Evolutionary conservation across 2,797 vertebrate genomes (phyloP), one percentile per base, ranked within the genome.

Genomic region (Pipistrellus nathusii): DNA sequence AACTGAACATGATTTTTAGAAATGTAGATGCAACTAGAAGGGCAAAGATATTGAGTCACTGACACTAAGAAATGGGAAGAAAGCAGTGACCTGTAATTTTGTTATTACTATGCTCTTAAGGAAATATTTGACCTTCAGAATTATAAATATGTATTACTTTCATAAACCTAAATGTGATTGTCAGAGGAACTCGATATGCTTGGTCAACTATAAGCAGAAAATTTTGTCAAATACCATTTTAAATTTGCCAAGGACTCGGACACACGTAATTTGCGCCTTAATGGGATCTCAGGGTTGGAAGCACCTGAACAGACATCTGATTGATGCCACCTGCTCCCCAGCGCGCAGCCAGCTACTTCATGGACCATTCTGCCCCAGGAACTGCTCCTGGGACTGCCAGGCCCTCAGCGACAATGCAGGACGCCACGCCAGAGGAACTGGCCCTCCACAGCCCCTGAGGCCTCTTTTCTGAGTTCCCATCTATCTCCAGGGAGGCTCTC

Each of bases 21-120:
- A 92, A 89, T 4, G 27, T 23, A 48, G 68, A 64, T 13, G 25
- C 32, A 72, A 77, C 53, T 6, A 35, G 51, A 18, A 68, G 41
- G 57, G 27, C 14, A 41, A 55, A 51, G 64, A 77, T 51, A 64
- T 0, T 46, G 46, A 87, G 62, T 90, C 46, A 83, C 35, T 20
- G 30, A 87, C n/a, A 82, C 27, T 35, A 92, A 72, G 80, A 87
- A 90, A 83, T 3, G 51, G 64, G 55, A 71, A 82, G 72, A 32
- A 25, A 30, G 10, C 76, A 68, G 38, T n/a, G 59, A 59, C 48
- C 4, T 48, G 32, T 77, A 72, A 57, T 44, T 53, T 35, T 86
- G n/a, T 44, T 53, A 41, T 48, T 23, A 76, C 35, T 57, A 23
- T 17, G 38, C 7, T 62, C 53, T 90, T 55, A 62, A 62, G 30